These are phyloP conservation scores for Scaptomyza montana DNA, from an alignment of 1,140 invertebrate species.

Conservation along the genomic window DNA sequence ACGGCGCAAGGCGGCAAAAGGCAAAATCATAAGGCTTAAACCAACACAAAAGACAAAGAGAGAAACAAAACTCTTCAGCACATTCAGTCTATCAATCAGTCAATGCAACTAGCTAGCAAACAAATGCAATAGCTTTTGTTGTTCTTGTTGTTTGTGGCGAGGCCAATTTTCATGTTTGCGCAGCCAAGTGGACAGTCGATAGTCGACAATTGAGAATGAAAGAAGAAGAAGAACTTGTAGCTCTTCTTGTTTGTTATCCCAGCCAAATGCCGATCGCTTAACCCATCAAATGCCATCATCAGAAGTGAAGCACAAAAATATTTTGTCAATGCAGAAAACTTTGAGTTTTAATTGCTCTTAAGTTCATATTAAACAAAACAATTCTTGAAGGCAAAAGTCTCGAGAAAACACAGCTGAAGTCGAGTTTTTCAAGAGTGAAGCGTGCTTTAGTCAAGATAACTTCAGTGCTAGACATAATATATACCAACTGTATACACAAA, in stretches of 20 bases:
- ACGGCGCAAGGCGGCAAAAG: slow-evolving; percentile 52
- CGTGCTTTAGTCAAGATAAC: slow-evolving; percentile 17
- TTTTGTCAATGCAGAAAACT: slow-evolving; percentile 25
- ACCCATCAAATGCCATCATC: slow-evolving; percentile 24
- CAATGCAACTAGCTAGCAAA: slow-evolving; percentile 69
- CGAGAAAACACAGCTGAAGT: background rate
- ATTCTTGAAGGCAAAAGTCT: background rate
- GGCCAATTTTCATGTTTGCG: slow-evolving; percentile 49
- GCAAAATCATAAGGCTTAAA: slow-evolving; percentile 72
- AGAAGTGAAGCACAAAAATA: slow-evolving; percentile 18
- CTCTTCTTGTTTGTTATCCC: slow-evolving; percentile 32
- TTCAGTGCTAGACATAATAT: slow-evolving; percentile 12
- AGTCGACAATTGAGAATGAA: slow-evolving; percentile 3
- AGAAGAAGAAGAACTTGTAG: slow-evolving; percentile 31
- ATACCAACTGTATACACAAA: slow-evolving; percentile 6
- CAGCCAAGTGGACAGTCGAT: slow-evolving; percentile 33
- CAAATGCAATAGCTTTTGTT: slow-evolving; percentile 60
- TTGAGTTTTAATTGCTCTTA: slow-evolving; percentile 10
- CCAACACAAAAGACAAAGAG: background rate
- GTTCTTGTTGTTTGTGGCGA: slow-evolving; percentile 2
- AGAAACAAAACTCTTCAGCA: slow-evolving; percentile 1
- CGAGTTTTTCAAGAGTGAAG: slow-evolving; percentile 6
- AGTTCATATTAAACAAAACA: background rate
- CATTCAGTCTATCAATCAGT: slow-evolving; percentile 73
- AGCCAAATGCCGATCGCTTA: slow-evolving; percentile 31